Percentiles rank a stretch among this genome's conserved stretches.
These are phyloP conservation scores for Noctua comes DNA, from an alignment of 2,888 invertebrate genomes.

Conservation along the genomic window DNA sequence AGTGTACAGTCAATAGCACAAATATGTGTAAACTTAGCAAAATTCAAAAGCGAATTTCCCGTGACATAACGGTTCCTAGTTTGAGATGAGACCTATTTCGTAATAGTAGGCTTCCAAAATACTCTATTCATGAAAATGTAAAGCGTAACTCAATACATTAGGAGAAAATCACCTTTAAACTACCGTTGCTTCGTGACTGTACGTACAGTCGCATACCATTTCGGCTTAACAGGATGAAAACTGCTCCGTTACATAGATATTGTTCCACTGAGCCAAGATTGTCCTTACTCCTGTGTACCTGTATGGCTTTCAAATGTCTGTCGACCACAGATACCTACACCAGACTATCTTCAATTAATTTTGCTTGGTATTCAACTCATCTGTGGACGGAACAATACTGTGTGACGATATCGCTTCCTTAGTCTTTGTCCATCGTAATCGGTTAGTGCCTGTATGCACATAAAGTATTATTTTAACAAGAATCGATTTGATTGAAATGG, in stretches of 20 bases:
- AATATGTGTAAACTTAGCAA: too few relatives aligned
- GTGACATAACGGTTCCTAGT: too few relatives aligned
- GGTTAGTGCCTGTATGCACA: neutral
- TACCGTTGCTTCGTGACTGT: too few relatives aligned
- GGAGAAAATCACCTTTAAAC: too few relatives aligned
- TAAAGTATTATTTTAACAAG: neutral
- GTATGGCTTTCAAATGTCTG: slow-evolving; percentile 4
- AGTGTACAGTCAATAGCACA: neutral
- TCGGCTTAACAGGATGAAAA: neutral
- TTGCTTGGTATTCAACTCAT: slow-evolving; percentile 39
- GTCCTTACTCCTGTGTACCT: slow-evolving; percentile 1
- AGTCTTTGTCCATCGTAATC: slow-evolving; percentile 20
- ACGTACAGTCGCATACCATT: neutral
- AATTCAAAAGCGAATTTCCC: too few relatives aligned
- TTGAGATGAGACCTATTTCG: too few relatives aligned
- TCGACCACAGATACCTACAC: slow-evolving; percentile 29
- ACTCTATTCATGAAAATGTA: too few relatives aligned
- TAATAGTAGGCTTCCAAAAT: too few relatives aligned
- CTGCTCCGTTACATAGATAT: slow-evolving; percentile 2
- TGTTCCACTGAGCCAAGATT: slow-evolving; percentile 8
- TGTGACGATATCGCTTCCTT: slow-evolving; percentile 1
- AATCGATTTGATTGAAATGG: neutral
- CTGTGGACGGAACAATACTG: slow-evolving; percentile 12
- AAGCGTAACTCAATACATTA: too few relatives aligned
- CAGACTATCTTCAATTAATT: slow-evolving; percentile 45